Percentiles rank a stretch among this genome's conserved stretches.
Conservation (phyloP, 1,140 invertebrate species). For the Eriosoma lanigerum region DNA sequence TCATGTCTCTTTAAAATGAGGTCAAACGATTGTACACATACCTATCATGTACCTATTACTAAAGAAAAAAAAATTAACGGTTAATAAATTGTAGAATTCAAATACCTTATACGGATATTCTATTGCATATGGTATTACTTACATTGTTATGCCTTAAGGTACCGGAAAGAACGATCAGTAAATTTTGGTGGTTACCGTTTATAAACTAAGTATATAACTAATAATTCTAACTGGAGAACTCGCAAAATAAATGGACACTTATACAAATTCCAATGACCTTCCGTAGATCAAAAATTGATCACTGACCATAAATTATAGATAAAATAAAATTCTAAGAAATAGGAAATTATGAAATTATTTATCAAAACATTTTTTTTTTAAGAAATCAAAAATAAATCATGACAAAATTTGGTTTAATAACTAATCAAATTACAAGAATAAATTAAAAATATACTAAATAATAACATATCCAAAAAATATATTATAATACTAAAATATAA, state of each 20-base stretch:
- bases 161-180: neutral
- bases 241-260: neutral
- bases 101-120: slow-evolving; percentile 7
- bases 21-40: neutral
- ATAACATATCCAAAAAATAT: no score
- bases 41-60: neutral
- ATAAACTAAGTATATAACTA: neutral
- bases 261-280: slow-evolving; percentile 21
- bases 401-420: no score
- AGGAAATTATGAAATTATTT: no score
- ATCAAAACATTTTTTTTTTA: no score
- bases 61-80: slow-evolving; percentile 22
- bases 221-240: neutral
- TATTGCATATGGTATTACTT: neutral
- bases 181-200: neutral
- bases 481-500: no score
- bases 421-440: no score
- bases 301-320: slow-evolving; percentile 9
- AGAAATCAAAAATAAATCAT: no score
- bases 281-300: neutral
- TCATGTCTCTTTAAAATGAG: neutral
- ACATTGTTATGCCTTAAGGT: neutral
- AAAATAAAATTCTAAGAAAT: no score
- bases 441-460: no score
- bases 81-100: slow-evolving; percentile 1